Evolutionary conservation across 2,797 vertebrate genomes (phyloP).

Genomic region (Adrianichthys oophorus): DNA sequence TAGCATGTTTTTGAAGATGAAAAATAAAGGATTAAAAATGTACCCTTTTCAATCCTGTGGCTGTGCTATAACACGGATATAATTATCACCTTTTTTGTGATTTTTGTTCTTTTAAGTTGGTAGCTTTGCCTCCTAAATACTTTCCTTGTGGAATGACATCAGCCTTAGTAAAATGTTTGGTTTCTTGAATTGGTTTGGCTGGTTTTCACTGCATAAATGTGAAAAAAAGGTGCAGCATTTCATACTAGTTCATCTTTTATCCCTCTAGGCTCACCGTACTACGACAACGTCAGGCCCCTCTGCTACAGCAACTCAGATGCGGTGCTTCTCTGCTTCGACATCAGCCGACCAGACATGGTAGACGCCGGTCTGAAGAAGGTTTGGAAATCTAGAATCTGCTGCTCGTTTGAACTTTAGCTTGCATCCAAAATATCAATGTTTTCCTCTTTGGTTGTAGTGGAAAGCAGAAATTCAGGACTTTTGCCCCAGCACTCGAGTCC

Average conservation of each 20-base stretch:
- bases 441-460: slow-evolving; percentile 79
- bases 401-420: background rate
- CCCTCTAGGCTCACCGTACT: slow-evolving; percentile 89
- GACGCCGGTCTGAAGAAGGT: slow-evolving; percentile 93
- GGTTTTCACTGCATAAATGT: too few relatives aligned
- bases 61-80: too few relatives aligned
- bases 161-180: too few relatives aligned
- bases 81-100: too few relatives aligned
- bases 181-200: too few relatives aligned
- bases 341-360: slow-evolving; percentile 90
- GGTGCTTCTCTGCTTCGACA: slow-evolving; percentile 91
- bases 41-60: too few relatives aligned
- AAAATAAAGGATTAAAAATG: too few relatives aligned
- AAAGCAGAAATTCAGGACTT: slow-evolving; percentile 94
- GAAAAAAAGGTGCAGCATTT: too few relatives aligned
- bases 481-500: slow-evolving; percentile 88
- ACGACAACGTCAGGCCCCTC: slow-evolving; percentile 93
- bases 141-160: too few relatives aligned
- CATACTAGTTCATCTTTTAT: slow-evolving; percentile 2
- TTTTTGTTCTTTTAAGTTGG: too few relatives aligned
- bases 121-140: too few relatives aligned
- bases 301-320: slow-evolving; percentile 97
- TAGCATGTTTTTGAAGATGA: too few relatives aligned
- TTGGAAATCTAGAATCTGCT: slow-evolving; percentile 1
- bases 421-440: background rate